Evolutionary conservation across 2,113 vertebrate genomes (phyloP).

Genomic region (Sceloporus tristichus): DNA sequence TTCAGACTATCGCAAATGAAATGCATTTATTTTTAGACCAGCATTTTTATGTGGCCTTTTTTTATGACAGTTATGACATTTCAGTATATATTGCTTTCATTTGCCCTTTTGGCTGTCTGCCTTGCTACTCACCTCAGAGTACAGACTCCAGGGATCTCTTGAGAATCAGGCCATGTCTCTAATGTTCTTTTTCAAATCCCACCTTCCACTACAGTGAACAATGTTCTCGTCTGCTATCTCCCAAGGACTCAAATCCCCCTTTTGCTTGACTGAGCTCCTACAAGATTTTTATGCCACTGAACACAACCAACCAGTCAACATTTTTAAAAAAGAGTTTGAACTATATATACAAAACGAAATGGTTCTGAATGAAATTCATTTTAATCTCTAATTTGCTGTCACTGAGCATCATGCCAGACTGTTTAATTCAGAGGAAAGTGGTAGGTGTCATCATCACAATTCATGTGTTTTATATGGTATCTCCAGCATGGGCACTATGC

Average conservation of each 20-base stretch:
- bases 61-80: slow-evolving; percentile 48
- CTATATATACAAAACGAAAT: not conserved
- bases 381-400: not conserved
- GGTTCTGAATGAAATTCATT: not conserved
- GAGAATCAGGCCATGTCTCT: slow-evolving; percentile 37
- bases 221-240: slow-evolving; percentile 25
- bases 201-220: slow-evolving; percentile 55
- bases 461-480: not conserved
- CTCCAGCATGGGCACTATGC: not conserved
- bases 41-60: slow-evolving; percentile 1
- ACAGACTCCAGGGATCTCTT: slow-evolving; percentile 46
- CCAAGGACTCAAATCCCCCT: slow-evolving; percentile 47
- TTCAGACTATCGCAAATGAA: slow-evolving; percentile 40
- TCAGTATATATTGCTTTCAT: slow-evolving; percentile 51
- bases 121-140: slow-evolving; percentile 55
- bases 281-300: not conserved
- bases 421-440: not conserved
- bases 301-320: not conserved
- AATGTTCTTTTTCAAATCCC: slow-evolving; percentile 48
- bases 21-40: slow-evolving; percentile 43
- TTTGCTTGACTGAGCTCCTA: slow-evolving; percentile 20
- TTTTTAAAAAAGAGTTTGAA: not conserved
- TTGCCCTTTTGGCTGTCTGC: slow-evolving; percentile 49
- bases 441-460: not conserved
- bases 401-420: not conserved